phyloP scores from a whole-genome alignment of 2,797 vertebrate genomes.

The Erpetoichthys calabaricus region DNA sequence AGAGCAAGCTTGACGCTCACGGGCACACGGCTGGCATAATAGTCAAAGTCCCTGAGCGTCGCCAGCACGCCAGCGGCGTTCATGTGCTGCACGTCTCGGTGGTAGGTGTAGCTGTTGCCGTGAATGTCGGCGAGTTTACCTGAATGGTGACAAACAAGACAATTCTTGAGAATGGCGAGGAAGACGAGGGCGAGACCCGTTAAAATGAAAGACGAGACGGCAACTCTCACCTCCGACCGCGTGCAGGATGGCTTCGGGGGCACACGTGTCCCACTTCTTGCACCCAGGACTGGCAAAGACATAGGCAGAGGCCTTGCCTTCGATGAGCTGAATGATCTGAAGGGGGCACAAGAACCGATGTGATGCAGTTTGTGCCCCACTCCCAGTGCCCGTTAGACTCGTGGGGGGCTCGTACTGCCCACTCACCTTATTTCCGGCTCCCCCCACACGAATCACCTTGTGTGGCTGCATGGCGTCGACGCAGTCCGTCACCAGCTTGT shows the following conservation, averaged over 20 bases:
- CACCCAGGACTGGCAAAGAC: constrained; percentile 90
- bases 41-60: constrained; percentile 70
- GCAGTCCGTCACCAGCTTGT: constrained; percentile 71
- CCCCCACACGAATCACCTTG: constrained; percentile 73
- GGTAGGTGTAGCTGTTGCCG: constrained; percentile 70
- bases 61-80: constrained; percentile 87
- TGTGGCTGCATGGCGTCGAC: constrained; percentile 80
- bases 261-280: constrained; percentile 96
- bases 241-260: constrained; percentile 80
- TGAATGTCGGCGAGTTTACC: constrained; percentile 83
- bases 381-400: neutral
- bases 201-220: neutral
- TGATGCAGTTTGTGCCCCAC: neutral
- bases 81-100: constrained; percentile 84
- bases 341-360: constrained; percentile 6
- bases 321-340: constrained; percentile 87
- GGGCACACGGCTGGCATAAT: constrained; percentile 73
- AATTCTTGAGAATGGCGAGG: neutral
- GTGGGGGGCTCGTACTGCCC: neutral
- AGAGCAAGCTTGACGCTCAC: constrained; percentile 65
- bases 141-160: constrained; percentile 26
- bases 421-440: constrained; percentile 90
- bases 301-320: constrained; percentile 92
- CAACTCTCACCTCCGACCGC: constrained; percentile 72
- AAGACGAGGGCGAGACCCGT: neutral